Evolutionary conservation across 1,140 invertebrate species (phyloP), one percentile per base, ranked within the genome.

Genomic region (Meloidogyne floridensis): DNA sequence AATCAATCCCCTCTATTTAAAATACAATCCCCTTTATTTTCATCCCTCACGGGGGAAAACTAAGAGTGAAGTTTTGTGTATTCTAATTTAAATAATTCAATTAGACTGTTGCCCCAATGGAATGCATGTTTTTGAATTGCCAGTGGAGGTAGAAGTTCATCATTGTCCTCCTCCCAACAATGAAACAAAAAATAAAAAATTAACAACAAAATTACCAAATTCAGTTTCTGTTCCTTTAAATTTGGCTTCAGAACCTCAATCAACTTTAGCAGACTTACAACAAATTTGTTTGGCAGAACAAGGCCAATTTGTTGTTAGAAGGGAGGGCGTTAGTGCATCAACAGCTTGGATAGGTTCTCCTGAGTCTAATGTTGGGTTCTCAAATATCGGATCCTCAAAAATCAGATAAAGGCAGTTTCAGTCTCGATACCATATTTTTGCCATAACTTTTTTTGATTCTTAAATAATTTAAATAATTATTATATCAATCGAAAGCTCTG

Each of bases 121-220:
- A 69, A 69, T 79, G 65, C 77, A 72, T 71, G 18, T 72, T 18
- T 10, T 79, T 13, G 77, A 79, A 71, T 69, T 79, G 59, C 77
- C 77, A 10, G 77, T 79, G 1, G 77, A 79, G 9, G 77, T 79
- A 11, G 76, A 78, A 65, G 53, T 78, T 59, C 77, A 79, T 10
- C 65, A 69, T 56, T 71, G 76, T 56, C 8, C n/a, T 42, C 15
- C 42, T 9, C 7, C 18, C 42, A 75, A 69, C 32, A 56, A 69
- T 69, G n/a, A 65, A 20, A 65, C 6, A 56, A 54, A 54, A 54
- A 20, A n/a, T 43, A 3, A 65, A 32, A 56, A 79, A 18, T 69
- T 32, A 20, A n/a, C 77, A 71, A 71, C 59, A 51, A 71, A 51
- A 78, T 53, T 70, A 65, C 15, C 77, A 13, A 42, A 54, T 51